These are phyloP conservation scores for Andricus curvator DNA, from an alignment of 2,888 invertebrate species.

Conservation along the genomic window DNA sequence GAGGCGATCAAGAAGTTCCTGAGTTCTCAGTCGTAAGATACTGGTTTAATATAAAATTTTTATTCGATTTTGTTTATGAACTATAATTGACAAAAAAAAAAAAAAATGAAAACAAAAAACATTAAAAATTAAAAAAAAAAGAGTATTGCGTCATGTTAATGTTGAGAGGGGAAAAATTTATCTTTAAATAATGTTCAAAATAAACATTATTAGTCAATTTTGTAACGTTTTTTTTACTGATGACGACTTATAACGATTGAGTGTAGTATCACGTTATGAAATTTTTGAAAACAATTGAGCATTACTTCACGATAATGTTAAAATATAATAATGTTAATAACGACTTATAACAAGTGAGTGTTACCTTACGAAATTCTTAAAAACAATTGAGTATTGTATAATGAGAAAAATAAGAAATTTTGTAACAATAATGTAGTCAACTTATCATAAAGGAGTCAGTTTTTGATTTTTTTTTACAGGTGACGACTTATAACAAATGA, in stretches of 20 bases:
- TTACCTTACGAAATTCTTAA: background rate
- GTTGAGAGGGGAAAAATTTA: no score
- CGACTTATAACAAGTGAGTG: background rate
- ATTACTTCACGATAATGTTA: no score
- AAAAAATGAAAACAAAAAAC: no score
- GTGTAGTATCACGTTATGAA: background rate
- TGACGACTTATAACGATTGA: background rate
- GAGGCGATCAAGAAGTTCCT: conserved; percentile 81
- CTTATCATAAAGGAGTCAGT: no score
- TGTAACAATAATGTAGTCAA: no score
- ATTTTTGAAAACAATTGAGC: background rate
- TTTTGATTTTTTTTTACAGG: background rate
- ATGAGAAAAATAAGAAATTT: no score
- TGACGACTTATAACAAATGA: background rate
- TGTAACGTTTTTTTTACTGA: background rate
- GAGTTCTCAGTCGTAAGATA: conserved; percentile 27
- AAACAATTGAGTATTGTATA: background rate
- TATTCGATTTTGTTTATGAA: background rate
- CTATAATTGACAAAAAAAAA: background rate
- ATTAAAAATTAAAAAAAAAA: no score
- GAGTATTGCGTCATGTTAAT: no score
- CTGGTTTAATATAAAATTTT: background rate
- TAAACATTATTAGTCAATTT: background rate
- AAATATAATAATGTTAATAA: no score
- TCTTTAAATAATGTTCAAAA: background rate